phyloP scores from a whole-genome alignment of 2,113 vertebrate genomes.

The Pristiophorus japonicus region DNA sequence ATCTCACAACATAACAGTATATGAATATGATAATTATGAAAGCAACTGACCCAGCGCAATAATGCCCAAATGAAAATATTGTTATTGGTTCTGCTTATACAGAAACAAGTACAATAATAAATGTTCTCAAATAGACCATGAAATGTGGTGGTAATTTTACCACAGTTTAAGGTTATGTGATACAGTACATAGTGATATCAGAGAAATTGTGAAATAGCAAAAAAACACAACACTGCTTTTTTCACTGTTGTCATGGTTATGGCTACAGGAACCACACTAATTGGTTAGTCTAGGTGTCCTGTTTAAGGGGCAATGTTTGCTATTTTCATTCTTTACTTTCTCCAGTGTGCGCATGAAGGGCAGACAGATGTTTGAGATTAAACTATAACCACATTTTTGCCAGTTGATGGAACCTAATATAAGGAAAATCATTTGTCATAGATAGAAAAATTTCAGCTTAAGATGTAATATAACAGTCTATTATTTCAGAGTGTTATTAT shows the following conservation, averaged over 20 bases:
- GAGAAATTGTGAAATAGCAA: background rate
- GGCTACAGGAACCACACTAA: background rate
- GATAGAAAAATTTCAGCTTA: background rate
- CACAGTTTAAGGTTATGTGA: background rate
- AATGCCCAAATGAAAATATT: background rate
- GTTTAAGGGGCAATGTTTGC: background rate
- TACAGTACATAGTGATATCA: background rate
- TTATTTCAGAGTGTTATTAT: background rate
- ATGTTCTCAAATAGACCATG: background rate
- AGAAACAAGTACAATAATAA: conserved; percentile 7
- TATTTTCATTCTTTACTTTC: background rate
- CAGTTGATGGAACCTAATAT: background rate
- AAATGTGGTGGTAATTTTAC: background rate
- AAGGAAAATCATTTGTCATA: background rate
- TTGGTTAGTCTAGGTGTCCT: background rate
- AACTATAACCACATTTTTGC: background rate
- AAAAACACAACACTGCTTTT: background rate
- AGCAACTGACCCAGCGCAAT: background rate
- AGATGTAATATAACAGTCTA: background rate
- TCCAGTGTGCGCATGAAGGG: background rate
- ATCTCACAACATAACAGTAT: too few species aligned
- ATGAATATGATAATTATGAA: background rate
- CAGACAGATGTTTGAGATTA: background rate
- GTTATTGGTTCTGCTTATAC: background rate
- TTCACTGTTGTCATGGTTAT: background rate